Percentiles rank a stretch among this genome's conserved stretches.
Evolutionary conservation across 2,888 invertebrate species (phyloP).

Genomic region (Lasioglossum pauxillum): DNA sequence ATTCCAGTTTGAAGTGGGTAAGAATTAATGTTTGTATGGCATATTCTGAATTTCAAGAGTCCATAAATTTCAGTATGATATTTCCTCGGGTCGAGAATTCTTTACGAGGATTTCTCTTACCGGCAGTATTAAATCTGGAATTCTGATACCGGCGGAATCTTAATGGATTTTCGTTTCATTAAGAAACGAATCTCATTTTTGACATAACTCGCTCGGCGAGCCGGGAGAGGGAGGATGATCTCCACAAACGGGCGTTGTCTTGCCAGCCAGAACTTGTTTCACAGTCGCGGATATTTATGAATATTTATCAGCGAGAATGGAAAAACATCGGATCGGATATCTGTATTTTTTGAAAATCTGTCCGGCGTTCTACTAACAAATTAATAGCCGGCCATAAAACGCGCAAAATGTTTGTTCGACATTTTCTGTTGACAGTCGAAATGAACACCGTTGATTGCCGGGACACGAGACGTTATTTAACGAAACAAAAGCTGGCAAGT

Average conservation of each 20-base stretch:
- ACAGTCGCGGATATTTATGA: neutral
- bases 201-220: neutral
- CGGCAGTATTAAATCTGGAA: neutral
- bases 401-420: neutral
- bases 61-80: neutral
- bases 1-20: neutral
- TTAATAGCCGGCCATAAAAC: neutral
- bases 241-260: neutral
- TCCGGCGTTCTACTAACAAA: neutral
- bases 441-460: neutral
- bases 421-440: neutral
- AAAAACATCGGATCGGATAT: neutral
- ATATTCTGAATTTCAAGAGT: neutral
- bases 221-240: too few relatives aligned
- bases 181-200: constrained; percentile 4
- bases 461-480: neutral
- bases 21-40: neutral
- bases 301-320: neutral
- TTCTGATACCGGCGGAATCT: constrained; percentile 1
- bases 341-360: neutral
- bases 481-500: neutral
- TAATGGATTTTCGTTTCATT: neutral
- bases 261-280: neutral
- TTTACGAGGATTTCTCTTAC: constrained; percentile 5
- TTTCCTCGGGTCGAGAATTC: neutral